A percentile compares a stretch with the other conserved stretches of the same genome.
Conservation (phyloP, 2,797 vertebrate species). For the Karalla daura region DNA sequence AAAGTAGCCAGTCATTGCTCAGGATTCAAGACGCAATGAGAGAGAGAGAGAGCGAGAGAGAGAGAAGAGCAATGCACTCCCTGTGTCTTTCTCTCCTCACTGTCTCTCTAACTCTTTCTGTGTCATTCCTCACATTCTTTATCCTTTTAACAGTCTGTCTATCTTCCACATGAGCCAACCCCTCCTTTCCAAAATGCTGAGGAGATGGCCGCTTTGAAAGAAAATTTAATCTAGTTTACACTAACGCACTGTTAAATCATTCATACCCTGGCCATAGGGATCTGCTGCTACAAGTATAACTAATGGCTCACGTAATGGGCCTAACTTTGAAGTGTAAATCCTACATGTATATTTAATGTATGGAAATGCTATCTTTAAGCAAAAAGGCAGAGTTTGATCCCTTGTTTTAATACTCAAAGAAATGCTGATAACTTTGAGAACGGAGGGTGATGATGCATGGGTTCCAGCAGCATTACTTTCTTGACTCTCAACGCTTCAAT, state of each 20-base stretch:
- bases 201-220: conserved; percentile 89
- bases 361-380: conserved; percentile 86
- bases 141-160: conserved; percentile 50
- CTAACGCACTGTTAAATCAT: conserved; percentile 96
- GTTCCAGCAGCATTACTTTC: conserved; percentile 25
- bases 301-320: conserved; percentile 94
- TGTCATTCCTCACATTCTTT: conserved; percentile 59
- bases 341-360: conserved; percentile 96
- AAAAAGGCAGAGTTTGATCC: conserved; percentile 72
- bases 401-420: conserved; percentile 50
- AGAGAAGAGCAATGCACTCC: conserved; percentile 70
- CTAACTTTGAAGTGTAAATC: conserved; percentile 98
- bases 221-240: conserved; percentile 91
- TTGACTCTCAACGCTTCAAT: conserved; percentile 23
- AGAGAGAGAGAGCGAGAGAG: conserved; percentile 85
- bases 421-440: conserved; percentile 23
- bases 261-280: conserved; percentile 91
- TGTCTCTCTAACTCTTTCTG: conserved; percentile 41
- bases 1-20: conserved; percentile 99
- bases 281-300: conserved; percentile 89
- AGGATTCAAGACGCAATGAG: conserved; percentile 95
- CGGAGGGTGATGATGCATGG: conserved; percentile 30
- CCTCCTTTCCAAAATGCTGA: conserved; percentile 83
- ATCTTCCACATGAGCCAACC: conserved; percentile 53
- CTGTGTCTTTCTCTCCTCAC: conserved; percentile 33